Base-by-base conservation (phyloP, 2,888 invertebrate species). In the Oscheius sp. region DNA sequence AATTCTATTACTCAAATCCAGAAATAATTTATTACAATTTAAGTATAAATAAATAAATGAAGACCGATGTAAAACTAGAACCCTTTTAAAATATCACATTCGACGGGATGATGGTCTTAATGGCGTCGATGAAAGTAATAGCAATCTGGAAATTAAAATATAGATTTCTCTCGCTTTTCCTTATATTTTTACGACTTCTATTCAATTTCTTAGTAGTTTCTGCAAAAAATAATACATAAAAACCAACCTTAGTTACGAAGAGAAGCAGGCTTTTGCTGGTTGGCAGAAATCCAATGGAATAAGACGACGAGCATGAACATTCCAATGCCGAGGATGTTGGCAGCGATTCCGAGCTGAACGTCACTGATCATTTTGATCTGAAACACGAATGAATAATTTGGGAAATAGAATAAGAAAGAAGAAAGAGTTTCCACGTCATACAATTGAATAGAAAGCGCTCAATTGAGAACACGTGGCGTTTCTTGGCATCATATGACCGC, bases 231-330 rank as follows among this genome's bases (percentile, higher is more conserved):
- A 37, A 48, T n/a, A 64, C 29, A 33, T 2, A 64, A 50, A 33
- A 15, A 48, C 50, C 34, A 10, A 64, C 64, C 25, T 46, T 34
- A 64, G 23, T 64, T 46, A 34, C 64, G 64, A 10, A 45, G 29
- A 45, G 61, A 8, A 29, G 42, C 3, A n/a, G 42, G 46, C n/a
- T n/a, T n/a, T 31, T 55, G 27, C 34, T 79, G 78, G 66, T 85
- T 86, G 70, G 84, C 85, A 53, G 76, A 78, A 70, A 85, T 74
- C 74, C 86, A 85, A 73, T 85, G 85, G 80, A 78, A 86, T 69
- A 84, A 67, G 46, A 85, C 82, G 61, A 85, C 85, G 55, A 86
- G 76, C 67, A 85, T 74, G 70, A 85, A 84, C 73, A 85, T 84
- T 23, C 79, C 76, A 57, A 85, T 84, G 65, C 85, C 85, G 67